Evolutionary conservation across 2,888 invertebrate species (phyloP).

Genomic region (Lissonota sp.): DNA sequence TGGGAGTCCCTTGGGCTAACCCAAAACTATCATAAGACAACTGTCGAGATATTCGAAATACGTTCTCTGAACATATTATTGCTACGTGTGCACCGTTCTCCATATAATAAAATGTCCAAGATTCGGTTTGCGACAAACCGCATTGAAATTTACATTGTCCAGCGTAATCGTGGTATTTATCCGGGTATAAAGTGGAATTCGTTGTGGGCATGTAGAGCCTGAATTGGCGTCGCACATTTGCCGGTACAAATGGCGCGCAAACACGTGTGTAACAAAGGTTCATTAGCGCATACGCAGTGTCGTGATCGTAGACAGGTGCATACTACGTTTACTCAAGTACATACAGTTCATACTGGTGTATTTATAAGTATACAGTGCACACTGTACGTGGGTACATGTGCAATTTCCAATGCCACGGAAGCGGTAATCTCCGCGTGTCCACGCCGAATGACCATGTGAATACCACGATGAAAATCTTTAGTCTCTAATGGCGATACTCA

Average conservation of each 20-base stretch:
- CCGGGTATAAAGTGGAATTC: conserved; percentile 42
- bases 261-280: conserved; percentile 59
- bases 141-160: conserved; percentile 7
- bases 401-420: conserved; percentile 12
- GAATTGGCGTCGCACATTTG: conserved; percentile 12
- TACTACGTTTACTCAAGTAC: conserved; percentile 13
- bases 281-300: conserved; percentile 52
- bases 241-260: conserved; percentile 46
- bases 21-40: too few species aligned
- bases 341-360: not conserved
- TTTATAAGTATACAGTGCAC: not conserved
- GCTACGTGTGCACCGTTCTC: too few species aligned
- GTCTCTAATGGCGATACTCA: conserved; percentile 17
- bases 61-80: too few species aligned
- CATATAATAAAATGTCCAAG: not conserved
- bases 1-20: too few species aligned
- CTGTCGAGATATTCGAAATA: too few species aligned
- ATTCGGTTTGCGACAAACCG: conserved; percentile 8
- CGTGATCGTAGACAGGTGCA: conserved; percentile 32
- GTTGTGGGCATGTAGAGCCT: conserved; percentile 47
- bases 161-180: conserved; percentile 46
- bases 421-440: conserved; percentile 17
- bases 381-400: conserved; percentile 3
- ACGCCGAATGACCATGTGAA: not conserved
- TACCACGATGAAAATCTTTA: conserved; percentile 28